phyloP scores from a whole-genome alignment of 2,113 vertebrate species.

The Phylloscopus trochiloides region DNA sequence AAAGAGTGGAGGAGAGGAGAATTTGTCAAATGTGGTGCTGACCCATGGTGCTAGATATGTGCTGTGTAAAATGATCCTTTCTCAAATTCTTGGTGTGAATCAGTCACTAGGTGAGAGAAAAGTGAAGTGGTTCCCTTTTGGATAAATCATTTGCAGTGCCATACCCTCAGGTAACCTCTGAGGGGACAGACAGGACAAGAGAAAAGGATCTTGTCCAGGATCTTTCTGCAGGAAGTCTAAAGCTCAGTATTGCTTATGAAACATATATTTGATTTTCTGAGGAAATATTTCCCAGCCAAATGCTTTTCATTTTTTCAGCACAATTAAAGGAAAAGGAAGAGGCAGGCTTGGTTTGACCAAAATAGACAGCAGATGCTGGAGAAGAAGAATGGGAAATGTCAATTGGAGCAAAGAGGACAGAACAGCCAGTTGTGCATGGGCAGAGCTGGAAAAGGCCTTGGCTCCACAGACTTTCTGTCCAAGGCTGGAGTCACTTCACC shows the following conservation, averaged over 20 bases:
- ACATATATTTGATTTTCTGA: background rate
- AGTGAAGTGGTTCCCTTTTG: background rate
- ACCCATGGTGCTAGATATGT: background rate
- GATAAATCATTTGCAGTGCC: background rate
- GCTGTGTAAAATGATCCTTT: background rate
- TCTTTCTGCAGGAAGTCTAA: background rate
- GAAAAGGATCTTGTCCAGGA: background rate
- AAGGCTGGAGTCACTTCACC: background rate
- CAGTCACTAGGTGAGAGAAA: background rate
- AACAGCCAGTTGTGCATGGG: background rate
- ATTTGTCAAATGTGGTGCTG: background rate
- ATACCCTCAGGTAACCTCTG: background rate
- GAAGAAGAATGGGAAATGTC: conserved; percentile 8
- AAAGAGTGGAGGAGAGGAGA: background rate
- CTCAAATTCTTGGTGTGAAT: background rate
- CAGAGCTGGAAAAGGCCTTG: background rate
- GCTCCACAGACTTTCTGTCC: background rate
- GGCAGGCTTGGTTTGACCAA: conserved; percentile 6
- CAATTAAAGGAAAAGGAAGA: conserved; percentile 75
- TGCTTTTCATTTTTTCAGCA: conserved; percentile 25
- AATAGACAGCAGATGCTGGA: conserved; percentile 51
- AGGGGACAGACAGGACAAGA: background rate
- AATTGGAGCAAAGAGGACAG: background rate
- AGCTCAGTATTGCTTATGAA: background rate
- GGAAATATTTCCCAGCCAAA: conserved; percentile 48